These are phyloP conservation scores for Stramonita haemastoma DNA, from an alignment of 2,888 invertebrate species.

Conservation along the genomic window DNA sequence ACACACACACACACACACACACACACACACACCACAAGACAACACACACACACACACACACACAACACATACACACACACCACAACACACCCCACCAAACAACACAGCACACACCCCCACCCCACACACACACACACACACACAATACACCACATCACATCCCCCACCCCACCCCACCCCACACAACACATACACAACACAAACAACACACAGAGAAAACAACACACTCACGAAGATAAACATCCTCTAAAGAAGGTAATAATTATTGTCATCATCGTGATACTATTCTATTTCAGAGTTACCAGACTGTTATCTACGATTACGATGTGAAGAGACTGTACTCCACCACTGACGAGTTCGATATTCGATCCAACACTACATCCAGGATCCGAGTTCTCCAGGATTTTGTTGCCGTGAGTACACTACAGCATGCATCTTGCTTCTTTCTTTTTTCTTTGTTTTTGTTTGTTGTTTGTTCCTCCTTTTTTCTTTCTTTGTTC, in stretches of 20 bases:
- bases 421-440: not conserved
- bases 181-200: not conserved
- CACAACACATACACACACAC: not conserved
- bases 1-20: not conserved
- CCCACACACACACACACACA: not conserved
- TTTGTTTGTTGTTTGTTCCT: too few species aligned
- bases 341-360: not conserved
- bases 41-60: too few species aligned
- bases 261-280: not conserved
- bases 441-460: too few species aligned
- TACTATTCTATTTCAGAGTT: not conserved
- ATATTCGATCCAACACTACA: constrained; percentile 11
- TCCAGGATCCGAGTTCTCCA: constrained; percentile 1
- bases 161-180: not conserved
- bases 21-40: too few species aligned
- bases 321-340: constrained; percentile 8
- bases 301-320: not conserved
- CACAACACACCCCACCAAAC: not conserved
- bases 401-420: constrained; percentile 6
- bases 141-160: not conserved
- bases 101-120: not conserved
- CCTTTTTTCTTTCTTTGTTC: too few species aligned
- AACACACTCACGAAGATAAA: not conserved
- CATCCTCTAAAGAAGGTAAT: not conserved
- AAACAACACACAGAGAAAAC: not conserved